Conservation (phyloP, 2,797 vertebrate genomes). For the Trichosurus vulpecula region DNA sequence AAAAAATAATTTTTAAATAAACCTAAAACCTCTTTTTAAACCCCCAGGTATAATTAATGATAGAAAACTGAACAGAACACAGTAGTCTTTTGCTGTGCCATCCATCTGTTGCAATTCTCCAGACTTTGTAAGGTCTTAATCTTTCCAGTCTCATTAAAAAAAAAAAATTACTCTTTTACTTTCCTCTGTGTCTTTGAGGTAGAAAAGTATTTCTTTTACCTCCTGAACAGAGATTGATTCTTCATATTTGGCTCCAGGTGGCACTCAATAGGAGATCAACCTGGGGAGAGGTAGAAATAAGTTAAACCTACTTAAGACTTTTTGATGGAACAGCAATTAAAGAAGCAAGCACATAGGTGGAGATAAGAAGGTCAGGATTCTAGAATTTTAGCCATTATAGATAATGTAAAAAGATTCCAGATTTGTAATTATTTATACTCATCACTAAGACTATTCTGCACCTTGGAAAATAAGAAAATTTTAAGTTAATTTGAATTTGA, state of each 20-base stretch:
- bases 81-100: not conserved
- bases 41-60: not conserved
- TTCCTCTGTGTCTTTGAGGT: not conserved
- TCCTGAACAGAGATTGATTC: constrained; percentile 59
- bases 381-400: not conserved
- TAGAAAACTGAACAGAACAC: not conserved
- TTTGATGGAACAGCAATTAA: not conserved
- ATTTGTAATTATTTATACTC: not conserved
- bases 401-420: not conserved
- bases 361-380: not conserved
- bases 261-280: constrained; percentile 47
- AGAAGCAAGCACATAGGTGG: not conserved
- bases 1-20: not conserved
- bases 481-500: not conserved
- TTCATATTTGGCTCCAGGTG: constrained; percentile 22
- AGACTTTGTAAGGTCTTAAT: not conserved
- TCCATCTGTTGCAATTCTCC: not conserved
- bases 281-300: constrained; percentile 31
- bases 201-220: constrained; percentile 42
- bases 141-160: not conserved
- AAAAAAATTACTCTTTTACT: constrained; percentile 28
- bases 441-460: not conserved
- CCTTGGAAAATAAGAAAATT: not conserved
- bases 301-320: constrained; percentile 36
- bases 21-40: not conserved